Evolutionary conservation across 2,888 invertebrate species (phyloP), one percentile per base, ranked within the genome.

Genomic region (Drosophila pseudotalamancana): DNA sequence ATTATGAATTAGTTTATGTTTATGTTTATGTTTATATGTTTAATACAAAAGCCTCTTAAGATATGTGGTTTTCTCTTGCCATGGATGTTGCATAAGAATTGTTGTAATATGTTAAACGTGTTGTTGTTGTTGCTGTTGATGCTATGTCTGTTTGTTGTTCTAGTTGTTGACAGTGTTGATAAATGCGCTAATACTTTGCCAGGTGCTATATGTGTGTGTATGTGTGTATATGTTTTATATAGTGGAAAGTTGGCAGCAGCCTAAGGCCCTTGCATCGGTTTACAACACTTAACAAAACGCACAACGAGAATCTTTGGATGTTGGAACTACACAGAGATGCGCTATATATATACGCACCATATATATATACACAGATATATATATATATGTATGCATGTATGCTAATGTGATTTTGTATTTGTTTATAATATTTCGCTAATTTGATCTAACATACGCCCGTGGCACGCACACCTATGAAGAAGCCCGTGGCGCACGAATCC

Each of bases 401-500:
- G 35, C 69, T 72, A 73, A 48, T 63, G 51, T 59, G 64, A 45
- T 64, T 64, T 57, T 48, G 14, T 19, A n/a, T 49, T 18, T n/a
- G 16, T 25, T 60, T 37, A 61, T 45, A 51, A 69, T 60, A 69
- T 54, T 73, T 61, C 49, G 49, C 76, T 76, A 66, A 65, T 65
- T 62, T 64, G 43, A 57, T 68, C 68, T 83, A 66, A 89, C 95
- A 95, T 80, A 93, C 92, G 57, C 95, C 96, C 42, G 93, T 92
- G 88, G 95, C 93, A 84, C 94, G 93, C 40, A 95, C 94, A 88
- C 95, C 95, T 72, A 96, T 94, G 79, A 94, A 94, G 83, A 93
- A 93, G 40, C 95, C 95, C 32, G 94, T 94, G 73, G 93, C 92
- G 89, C 96, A 96, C n/a, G 95, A 94, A 85, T 95, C 95, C 89